phyloP scores from a whole-genome alignment of 2,797 vertebrate species.

The Tarsius wallacei region DNA sequence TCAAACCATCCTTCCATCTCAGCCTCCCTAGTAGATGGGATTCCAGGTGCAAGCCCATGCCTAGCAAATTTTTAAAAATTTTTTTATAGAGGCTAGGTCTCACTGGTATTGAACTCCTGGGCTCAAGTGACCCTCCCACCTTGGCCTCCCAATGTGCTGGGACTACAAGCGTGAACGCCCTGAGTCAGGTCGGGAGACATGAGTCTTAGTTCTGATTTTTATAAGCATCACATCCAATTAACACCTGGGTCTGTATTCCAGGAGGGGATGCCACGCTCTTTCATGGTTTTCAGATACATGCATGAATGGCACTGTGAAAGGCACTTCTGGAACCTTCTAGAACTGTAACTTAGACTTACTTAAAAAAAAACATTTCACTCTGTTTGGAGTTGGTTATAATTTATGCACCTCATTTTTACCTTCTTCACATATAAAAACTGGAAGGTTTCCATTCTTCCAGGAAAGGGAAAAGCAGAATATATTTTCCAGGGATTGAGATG shows the following conservation, averaged over 20 bases:
- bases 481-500: conserved; percentile 54
- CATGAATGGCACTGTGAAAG: background rate
- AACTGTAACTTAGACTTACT: background rate
- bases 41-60: no score
- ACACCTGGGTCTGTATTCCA: accelerated
- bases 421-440: background rate
- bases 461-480: conserved; percentile 62
- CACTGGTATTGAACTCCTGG: no score
- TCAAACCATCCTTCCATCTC: no score
- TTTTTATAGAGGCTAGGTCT: no score
- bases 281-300: background rate
- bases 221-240: accelerated
- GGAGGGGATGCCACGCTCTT: accelerated
- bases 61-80: no score
- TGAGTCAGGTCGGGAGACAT: no score
- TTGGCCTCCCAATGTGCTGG: no score
- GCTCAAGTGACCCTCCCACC: no score
- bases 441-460: conserved; percentile 37
- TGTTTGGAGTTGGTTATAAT: background rate
- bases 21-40: no score
- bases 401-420: background rate
- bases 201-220: background rate
- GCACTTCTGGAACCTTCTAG: background rate
- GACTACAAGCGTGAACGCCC: no score
- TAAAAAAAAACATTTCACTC: background rate